These are phyloP conservation scores for Chaenogobius annularis DNA, from an alignment of 2,113 vertebrate genomes.

Conservation along the genomic window DNA sequence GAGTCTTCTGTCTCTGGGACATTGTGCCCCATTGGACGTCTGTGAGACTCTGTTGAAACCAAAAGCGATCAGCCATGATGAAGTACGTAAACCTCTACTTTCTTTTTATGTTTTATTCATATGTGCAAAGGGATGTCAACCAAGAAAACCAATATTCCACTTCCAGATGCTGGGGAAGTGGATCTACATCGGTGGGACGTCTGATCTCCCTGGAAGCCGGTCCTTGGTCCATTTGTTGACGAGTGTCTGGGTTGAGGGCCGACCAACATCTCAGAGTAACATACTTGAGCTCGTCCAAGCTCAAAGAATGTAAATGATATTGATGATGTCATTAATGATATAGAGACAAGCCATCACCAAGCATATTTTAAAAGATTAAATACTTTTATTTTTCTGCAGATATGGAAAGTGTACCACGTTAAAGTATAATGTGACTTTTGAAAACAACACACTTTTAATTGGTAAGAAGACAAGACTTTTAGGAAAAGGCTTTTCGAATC, in stretches of 20 bases:
- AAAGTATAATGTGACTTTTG: conserved; percentile 50
- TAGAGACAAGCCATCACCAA: neutral
- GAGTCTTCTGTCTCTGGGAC: conserved; percentile 47
- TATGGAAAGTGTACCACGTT: conserved; percentile 39
- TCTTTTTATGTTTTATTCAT: neutral
- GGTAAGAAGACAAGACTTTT: conserved; percentile 50
- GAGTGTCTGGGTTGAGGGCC: conserved; percentile 45
- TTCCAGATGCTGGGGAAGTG: conserved; percentile 61
- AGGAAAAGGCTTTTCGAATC: too few relatives aligned
- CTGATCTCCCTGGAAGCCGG: conserved; percentile 63
- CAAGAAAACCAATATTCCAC: neutral
- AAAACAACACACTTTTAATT: conserved; percentile 58
- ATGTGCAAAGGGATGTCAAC: neutral
- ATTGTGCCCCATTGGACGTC: conserved; percentile 31
- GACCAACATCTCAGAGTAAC: conserved; percentile 39
- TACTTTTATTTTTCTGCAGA: conserved; percentile 27
- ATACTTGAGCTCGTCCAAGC: conserved; percentile 52
- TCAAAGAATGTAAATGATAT: conserved; percentile 61
- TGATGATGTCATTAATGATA: neutral
- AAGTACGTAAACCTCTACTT: conserved; percentile 43
- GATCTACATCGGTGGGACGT: conserved; percentile 58
- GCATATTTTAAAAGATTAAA: neutral
- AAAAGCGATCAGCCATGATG: conserved; percentile 37
- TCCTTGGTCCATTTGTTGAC: conserved; percentile 50
- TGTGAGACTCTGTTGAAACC: conserved; percentile 57